Base-by-base conservation (phyloP, 2,797 vertebrate genomes). In the Acanthurus lineatus region DNA sequence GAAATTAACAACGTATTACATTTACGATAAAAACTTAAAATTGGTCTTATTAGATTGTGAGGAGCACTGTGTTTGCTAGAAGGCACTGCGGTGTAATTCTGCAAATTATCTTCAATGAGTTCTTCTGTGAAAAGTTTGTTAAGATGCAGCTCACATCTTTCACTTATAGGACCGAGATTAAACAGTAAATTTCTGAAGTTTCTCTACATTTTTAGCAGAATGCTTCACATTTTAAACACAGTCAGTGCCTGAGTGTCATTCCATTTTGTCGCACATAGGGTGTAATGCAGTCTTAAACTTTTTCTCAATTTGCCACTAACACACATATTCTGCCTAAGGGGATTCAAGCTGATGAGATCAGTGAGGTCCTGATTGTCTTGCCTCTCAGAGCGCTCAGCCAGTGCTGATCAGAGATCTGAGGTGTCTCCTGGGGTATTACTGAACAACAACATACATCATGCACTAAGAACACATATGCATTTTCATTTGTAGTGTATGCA, bases 401-500 rank as follows among this genome's bases (percentile, higher is more conserved):
- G 9, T 10, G 47, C 47, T 53, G 47, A 22, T 9, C 19, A 15
- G 56, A 83, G 72, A 51, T 69, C 72, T 19, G 12, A 51, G 19
- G 54, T 45, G 58, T 64, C 76, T 73, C 78, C 28, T 6, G n/a
- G 15, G 47, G 51, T 32, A 14, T 76, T 47, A 81, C 69, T 57
- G 51, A 45, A 11, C 62, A 64, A 25, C 32, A 69, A n/a, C 63
- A 57, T 19, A 20, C 14, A 38, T n/a, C 22, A 17, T 40, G 49
- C 25, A 49, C 20, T 22, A 15, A 69, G 5, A 77, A 74, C 68
- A 72, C 77, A 76, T 79, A 79, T 82, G 76, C 7, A 17, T 82
- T 74, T 68, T 85, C 64, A 85, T 85, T 67, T 71, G 73, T 9
- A 16, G 25, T 40, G 32, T 84, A 15, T 71, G 70, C 44, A 3